A percentile compares a stretch with the other conserved stretches of the same genome.
phyloP scores from a whole-genome alignment of 2,113 vertebrate genomes.

The Mus musculus region GRCm39 chr15:3720001-3720500 shows the following conservation, averaged over 20 bases:
- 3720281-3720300: neutral
- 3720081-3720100: neutral
- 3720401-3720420: neutral
- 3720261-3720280: neutral
- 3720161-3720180: neutral
- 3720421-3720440: neutral
- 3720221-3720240: neutral
- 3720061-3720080: neutral
- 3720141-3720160: neutral
- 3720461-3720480: neutral
- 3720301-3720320: neutral
- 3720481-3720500: neutral
- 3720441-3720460: neutral
- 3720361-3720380: neutral
- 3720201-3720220: neutral
- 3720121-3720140: neutral
- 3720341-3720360: neutral
- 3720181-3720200: neutral
- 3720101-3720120: neutral
- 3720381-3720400: neutral
- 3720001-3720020: neutral
- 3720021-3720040: neutral
- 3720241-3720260: neutral
- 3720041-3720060: neutral
- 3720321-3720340: neutral